Evolutionary conservation across 2,797 vertebrate species (phyloP), one percentile per base, ranked within the genome.

Genomic region (Natrix natrix): DNA sequence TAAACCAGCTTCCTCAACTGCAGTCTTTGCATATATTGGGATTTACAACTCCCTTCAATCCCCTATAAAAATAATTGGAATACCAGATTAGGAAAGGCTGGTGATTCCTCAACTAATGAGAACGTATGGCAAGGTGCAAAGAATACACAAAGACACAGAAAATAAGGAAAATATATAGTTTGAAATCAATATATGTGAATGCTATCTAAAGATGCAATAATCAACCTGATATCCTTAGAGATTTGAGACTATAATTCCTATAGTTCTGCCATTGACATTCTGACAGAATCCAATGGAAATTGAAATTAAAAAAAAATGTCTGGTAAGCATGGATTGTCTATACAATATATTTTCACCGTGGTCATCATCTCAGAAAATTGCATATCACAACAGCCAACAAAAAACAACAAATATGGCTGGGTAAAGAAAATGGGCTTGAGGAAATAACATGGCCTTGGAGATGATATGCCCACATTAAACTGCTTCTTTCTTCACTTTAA

Each of bases 311-410:
- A 1, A 11, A 48, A 48, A 78, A 78, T 78, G 20, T 78, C 20
- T 43, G 37, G 1, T 78, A 78, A 78, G 20, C 74, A 43, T 78
- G 8, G 16, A 78, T 43, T 22, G 37, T 37, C 37, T 78, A 78
- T 78, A 43, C 74, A 43, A 95, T 94, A 95, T 96, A 86, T 69
- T 95, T 94, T 96, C 91, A 93, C 93, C 93, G 94, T 94, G 94
- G 92, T 2, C 17, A 10, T 83, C 20, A 66, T 87, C 43, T 60
- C 57, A 87, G 22, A 96, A 93, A 86, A 95, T 86, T 91, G 92
- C 86, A 94, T 92, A 92, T 95, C 94, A 95, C 89, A 92, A 14
- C 95, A 95, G 95, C 94, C 96, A 96, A 96, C 94, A 78, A 12
- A 8, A 74, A 74, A 91, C 37, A 91, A 12, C 2, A 8, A 43